Percentiles rank a stretch among this genome's conserved stretches.
Evolutionary conservation across 2,113 vertebrate species (phyloP).

Genomic region (Prionailurus bengalensis): DNA sequence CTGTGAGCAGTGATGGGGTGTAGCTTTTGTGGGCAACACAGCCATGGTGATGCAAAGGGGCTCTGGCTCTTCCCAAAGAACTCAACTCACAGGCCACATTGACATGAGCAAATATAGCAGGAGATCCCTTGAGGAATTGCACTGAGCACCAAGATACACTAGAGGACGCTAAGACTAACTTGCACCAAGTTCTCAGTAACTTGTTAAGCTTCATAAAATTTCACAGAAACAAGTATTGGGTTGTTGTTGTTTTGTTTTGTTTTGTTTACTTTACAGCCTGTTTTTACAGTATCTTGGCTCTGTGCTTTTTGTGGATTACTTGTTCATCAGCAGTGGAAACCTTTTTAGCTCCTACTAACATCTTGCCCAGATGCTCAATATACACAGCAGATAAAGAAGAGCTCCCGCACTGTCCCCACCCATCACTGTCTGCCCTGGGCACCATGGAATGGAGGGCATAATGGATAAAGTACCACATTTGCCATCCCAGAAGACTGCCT

Average conservation of each 20-base stretch:
- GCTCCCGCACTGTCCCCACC: not conserved
- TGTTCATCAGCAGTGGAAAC: not conserved
- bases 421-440: not conserved
- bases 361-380: not conserved
- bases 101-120: not conserved
- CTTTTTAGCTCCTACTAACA: not conserved
- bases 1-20: not conserved
- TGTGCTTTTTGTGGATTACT: not conserved
- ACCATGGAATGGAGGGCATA: rapidly evolving
- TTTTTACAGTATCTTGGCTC: not conserved
- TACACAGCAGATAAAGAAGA: not conserved
- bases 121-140: not conserved
- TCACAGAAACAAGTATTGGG: not conserved
- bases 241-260: not conserved
- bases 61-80: not conserved
- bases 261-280: not conserved
- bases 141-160: not conserved
- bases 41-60: not conserved
- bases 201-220: not conserved
- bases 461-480: not conserved
- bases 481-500: not conserved
- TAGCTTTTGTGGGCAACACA: not conserved
- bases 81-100: rapidly evolving
- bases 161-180: not conserved
- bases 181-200: not conserved